Conservation (phyloP, 2,888 invertebrate species). For the Apamea monoglypha region DNA sequence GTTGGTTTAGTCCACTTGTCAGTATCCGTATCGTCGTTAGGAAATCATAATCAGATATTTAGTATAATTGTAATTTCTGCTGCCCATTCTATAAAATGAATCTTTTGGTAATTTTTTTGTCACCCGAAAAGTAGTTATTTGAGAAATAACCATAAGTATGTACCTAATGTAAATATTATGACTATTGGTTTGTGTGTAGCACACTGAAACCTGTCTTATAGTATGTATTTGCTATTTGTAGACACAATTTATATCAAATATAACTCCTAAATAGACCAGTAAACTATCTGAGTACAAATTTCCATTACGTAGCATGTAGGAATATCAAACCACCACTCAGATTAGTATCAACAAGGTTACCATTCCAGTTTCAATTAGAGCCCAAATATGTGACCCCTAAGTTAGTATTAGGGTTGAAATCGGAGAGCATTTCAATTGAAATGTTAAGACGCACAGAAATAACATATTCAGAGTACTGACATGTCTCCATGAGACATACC, state of each 20-base stretch:
- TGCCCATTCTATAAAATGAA: background rate
- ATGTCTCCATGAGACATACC: background rate
- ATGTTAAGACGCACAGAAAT: constrained; percentile 30
- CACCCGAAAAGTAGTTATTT: background rate
- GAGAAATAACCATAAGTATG: too few species aligned
- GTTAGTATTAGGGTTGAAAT: constrained; percentile 43
- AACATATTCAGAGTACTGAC: constrained; percentile 24
- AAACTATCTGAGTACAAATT: constrained; percentile 12
- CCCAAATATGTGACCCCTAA: constrained; percentile 40
- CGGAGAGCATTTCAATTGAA: constrained; percentile 44
- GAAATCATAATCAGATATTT: too few species aligned
- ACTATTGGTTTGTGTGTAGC: background rate
- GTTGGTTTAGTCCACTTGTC: too few species aligned
- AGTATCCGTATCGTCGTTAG: too few species aligned
- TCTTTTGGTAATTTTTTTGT: background rate
- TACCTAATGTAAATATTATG: too few species aligned
- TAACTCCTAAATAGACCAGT: constrained; percentile 6
- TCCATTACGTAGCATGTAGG: constrained; percentile 27
- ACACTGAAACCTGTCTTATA: background rate
- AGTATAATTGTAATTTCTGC: too few species aligned
- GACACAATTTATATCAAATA: background rate
- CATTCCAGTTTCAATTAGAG: constrained; percentile 53
- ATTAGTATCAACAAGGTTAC: constrained; percentile 55
- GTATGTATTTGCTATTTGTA: background rate
- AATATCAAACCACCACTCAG: constrained; percentile 30